These are phyloP conservation scores for Diorhabda carinulata DNA, from an alignment of 1,140 invertebrate genomes.

Conservation along the genomic window DNA sequence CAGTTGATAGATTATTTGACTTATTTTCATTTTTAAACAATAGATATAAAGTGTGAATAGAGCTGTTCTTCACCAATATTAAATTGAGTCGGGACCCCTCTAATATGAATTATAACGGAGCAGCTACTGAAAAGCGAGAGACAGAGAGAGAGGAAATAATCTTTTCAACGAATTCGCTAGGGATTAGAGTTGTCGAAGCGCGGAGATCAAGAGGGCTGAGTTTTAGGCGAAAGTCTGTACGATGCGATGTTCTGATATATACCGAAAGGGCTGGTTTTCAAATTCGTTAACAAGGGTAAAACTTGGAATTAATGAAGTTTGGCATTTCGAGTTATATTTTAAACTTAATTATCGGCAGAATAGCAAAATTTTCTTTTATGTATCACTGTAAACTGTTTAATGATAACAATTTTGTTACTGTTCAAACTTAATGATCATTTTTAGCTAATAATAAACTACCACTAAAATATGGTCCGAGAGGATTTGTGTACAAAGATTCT, in stretches of 20 bases:
- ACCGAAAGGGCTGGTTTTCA: background rate
- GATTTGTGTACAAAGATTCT: too few species aligned
- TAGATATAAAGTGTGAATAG: too few species aligned
- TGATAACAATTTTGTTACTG: too few species aligned
- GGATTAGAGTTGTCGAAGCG: slow-evolving; percentile 1
- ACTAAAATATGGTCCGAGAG: too few species aligned
- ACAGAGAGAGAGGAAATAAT: background rate
- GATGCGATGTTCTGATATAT: background rate
- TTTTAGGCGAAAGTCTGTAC: background rate
- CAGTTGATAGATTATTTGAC: too few species aligned
- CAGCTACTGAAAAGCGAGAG: background rate
- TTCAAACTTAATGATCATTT: too few species aligned
- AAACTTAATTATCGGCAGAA: background rate
- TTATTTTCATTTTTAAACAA: too few species aligned
- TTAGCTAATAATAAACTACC: too few species aligned
- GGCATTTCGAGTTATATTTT: background rate
- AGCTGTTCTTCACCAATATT: too few species aligned
- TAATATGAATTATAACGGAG: background rate
- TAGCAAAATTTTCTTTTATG: too few species aligned
- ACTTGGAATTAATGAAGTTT: background rate
- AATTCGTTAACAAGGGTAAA: slow-evolving; percentile 2
- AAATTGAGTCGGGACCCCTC: too few species aligned
- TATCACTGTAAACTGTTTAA: too few species aligned
- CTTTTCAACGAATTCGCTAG: slow-evolving; percentile 1
- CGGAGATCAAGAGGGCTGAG: slow-evolving; percentile 1